Base-by-base conservation (phyloP, 30 jellyfish, hydroid and myxozoan species). In the Turritopsis rubra region DNA sequence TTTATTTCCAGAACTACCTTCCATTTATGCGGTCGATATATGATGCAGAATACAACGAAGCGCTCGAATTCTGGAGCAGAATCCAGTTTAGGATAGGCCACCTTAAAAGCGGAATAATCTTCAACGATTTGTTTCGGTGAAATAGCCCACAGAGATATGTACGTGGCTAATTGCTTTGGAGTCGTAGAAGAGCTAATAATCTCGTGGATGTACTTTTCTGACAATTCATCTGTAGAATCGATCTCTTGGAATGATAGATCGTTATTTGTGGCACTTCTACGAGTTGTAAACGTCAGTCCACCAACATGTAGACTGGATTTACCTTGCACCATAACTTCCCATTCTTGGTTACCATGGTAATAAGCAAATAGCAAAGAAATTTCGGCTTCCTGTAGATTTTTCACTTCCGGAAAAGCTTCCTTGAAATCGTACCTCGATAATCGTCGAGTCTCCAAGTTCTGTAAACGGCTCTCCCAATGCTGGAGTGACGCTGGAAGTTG, bases 291-390 rank as follows among this genome's bases (percentile, higher is more conserved):
- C 41, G 28, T 75, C 0, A 75, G 9, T 5, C 60, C 66, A n/a
- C 66, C 74, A 0, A 0, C 41, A 0, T 22, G 83, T 26, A 9
- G 75, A 75, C 66, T 74, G 53, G 27, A 21, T 30, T 78, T 78
- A 21, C 80, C 52, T 22, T 78, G 80, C 16, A 78, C 53, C 79
- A 68, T 82, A 20, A 54, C 84, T n/a, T 60, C 86, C 88, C 88
- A 82, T 28, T 82, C 85, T 78, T 78, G 85, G 52, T 82, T 8
- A 8, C 88, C 88, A 82, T 71, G 84, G 75, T 66, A 82, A 65
- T 65, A 82, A 24, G 88, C 86, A 82, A 1, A 82, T 25, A 82
- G 3, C 16, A 82, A 8, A 65, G 71, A 71, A n/a, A 7, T 66
- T 16, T 82, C 88, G 28, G 70, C 75, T 18, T 65, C 85, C 0